A percentile compares a stretch with the other conserved stretches of the same genome.
These are phyloP conservation scores for Meriones unguiculatus DNA, from an alignment of 2,113 vertebrate genomes.

Conservation along the genomic window DNA sequence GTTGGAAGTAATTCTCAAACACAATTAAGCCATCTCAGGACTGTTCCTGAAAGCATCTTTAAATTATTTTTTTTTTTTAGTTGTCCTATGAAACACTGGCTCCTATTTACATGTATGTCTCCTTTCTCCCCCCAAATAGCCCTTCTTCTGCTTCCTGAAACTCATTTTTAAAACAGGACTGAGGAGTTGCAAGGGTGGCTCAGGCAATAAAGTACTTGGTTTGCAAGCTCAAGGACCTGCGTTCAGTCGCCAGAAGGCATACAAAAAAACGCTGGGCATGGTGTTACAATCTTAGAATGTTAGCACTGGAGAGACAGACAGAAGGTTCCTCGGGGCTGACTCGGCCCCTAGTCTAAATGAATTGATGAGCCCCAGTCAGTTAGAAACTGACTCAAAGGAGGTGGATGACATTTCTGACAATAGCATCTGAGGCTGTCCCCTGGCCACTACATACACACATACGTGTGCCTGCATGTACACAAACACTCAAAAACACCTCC, in stretches of 20 bases:
- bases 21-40: neutral
- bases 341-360: neutral
- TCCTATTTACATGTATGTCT: neutral
- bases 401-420: neutral
- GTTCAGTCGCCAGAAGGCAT: neutral
- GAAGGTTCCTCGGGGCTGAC: neutral
- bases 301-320: neutral
- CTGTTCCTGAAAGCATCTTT: conserved; percentile 1
- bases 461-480: neutral
- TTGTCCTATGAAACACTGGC: neutral
- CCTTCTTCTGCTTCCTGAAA: neutral
- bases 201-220: neutral
- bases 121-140: no score
- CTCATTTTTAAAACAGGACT: neutral
- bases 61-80: neutral
- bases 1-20: neutral
- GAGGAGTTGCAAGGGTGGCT: neutral
- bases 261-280: neutral
- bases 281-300: neutral
- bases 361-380: neutral
- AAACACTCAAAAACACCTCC: neutral
- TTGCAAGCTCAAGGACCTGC: neutral
- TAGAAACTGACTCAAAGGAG: neutral
- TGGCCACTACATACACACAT: neutral
- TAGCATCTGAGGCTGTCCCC: neutral